phyloP scores from a whole-genome alignment of 2,113 vertebrate species.

The Anoura caudifer region DNA sequence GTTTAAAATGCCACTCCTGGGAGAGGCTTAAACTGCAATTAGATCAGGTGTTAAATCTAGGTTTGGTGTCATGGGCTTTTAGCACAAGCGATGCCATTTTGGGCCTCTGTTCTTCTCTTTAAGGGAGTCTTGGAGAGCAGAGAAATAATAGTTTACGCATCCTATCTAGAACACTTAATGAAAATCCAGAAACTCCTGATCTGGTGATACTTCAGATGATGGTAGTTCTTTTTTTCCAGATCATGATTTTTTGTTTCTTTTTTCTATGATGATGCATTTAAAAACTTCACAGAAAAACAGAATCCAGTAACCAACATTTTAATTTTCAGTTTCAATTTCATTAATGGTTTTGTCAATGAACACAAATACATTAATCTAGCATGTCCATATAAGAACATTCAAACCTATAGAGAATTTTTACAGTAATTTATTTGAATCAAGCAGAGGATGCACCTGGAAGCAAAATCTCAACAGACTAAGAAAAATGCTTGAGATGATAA shows the following conservation, averaged over 20 bases:
- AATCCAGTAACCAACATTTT: background rate
- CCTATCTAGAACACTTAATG: background rate
- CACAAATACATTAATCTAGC: background rate
- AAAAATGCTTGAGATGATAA: background rate
- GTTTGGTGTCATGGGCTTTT: background rate
- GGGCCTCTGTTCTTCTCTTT: background rate
- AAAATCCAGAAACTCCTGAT: background rate
- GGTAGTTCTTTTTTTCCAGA: background rate
- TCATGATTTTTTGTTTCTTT: background rate
- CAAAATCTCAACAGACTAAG: background rate
- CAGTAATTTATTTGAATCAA: background rate
- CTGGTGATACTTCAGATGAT: background rate
- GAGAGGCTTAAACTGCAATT: background rate
- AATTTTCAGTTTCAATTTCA: slow-evolving; percentile 12
- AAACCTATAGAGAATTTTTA: background rate
- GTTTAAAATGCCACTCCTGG: background rate
- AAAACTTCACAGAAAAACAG: background rate
- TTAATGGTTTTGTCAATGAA: background rate
- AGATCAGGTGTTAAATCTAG: background rate
- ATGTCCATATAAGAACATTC: background rate
- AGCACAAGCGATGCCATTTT: background rate
- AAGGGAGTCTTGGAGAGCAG: background rate
- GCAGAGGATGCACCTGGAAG: background rate
- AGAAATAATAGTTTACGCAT: background rate
- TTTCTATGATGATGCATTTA: background rate